Conservation (phyloP, 2,888 invertebrate genomes). For the Acleris holmiana region DNA sequence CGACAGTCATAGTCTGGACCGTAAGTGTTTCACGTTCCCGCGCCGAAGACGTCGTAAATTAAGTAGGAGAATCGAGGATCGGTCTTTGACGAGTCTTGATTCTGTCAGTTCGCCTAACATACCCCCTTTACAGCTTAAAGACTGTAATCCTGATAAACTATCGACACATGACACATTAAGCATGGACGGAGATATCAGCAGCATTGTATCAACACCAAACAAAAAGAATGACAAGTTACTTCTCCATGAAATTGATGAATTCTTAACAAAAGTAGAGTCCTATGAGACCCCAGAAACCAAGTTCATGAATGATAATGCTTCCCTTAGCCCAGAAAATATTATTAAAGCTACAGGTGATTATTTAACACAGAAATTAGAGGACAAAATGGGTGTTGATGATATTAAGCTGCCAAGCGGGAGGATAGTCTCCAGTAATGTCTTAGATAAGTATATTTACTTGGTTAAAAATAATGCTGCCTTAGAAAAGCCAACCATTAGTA, state of each 20-base stretch:
- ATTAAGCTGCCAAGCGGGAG: constrained; percentile 68
- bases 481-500: constrained; percentile 45
- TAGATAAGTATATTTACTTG: constrained; percentile 79
- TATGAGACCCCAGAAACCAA: constrained; percentile 72
- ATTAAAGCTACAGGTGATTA: constrained; percentile 75
- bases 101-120: constrained; percentile 50
- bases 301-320: constrained; percentile 51
- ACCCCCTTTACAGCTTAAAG: constrained; percentile 54
- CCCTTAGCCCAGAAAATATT: constrained; percentile 63
- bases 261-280: constrained; percentile 73
- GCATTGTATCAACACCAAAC: constrained; percentile 74
- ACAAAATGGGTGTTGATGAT: constrained; percentile 54
- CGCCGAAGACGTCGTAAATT: constrained; percentile 66
- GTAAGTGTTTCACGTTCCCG: constrained; percentile 73
- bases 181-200: constrained; percentile 80
- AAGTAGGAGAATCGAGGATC: constrained; percentile 55
- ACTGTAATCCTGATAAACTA: constrained; percentile 29
- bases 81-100: constrained; percentile 65
- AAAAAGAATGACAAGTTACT: constrained; percentile 76
- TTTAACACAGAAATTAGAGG: constrained; percentile 65
- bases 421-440: constrained; percentile 60
- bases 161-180: constrained; percentile 60
- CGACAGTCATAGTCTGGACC: constrained; percentile 62
- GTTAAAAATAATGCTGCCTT: constrained; percentile 61
- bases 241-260: constrained; percentile 78